A percentile compares a stretch with the other conserved stretches of the same genome.
phyloP scores from a whole-genome alignment of 2,113 vertebrate genomes.

The Uropsilus gracilis region DNA sequence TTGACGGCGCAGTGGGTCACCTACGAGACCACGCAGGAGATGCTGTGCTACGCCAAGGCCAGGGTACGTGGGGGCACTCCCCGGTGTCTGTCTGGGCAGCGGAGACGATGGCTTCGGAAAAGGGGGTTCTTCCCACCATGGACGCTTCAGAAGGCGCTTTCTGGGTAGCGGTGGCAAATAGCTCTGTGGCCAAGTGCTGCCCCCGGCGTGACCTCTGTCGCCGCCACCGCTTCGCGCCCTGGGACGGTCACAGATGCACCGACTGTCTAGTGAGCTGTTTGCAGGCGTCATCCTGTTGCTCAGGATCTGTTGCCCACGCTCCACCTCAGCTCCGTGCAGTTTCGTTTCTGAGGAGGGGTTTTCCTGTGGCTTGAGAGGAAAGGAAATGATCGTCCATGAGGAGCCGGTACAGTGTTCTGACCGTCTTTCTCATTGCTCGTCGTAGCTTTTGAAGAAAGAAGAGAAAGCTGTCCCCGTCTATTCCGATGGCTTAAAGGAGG shows the following conservation, averaged over 20 bases:
- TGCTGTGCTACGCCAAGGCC: slow-evolving; percentile 91
- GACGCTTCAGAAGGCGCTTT: neutral
- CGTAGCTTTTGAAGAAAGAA: slow-evolving; percentile 86
- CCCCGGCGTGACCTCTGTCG: neutral
- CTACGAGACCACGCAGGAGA: slow-evolving; percentile 93
- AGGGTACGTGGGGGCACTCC: too few species aligned
- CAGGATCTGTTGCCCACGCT: neutral
- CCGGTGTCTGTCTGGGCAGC: neutral
- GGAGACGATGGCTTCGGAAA: neutral
- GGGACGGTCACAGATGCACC: too few species aligned
- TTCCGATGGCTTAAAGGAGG: slow-evolving; percentile 84
- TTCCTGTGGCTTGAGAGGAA: too few species aligned
- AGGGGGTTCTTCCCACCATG: neutral
- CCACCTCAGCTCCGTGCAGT: neutral
- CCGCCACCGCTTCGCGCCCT: too few species aligned
- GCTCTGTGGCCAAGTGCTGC: neutral
- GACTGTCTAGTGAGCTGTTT: too few species aligned
- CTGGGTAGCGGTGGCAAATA: neutral
- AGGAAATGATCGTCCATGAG: too few species aligned
- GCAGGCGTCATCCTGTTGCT: too few species aligned
- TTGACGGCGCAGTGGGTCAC: slow-evolving; percentile 94
- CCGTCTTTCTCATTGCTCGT: slow-evolving; percentile 1
- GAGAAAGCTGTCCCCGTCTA: slow-evolving; percentile 61
- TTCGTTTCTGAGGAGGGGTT: slow-evolving; percentile 14
- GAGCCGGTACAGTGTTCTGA: too few species aligned